Conservation (phyloP, 2,797 vertebrate genomes). For the Melanotaenia maccullochi region DNA sequence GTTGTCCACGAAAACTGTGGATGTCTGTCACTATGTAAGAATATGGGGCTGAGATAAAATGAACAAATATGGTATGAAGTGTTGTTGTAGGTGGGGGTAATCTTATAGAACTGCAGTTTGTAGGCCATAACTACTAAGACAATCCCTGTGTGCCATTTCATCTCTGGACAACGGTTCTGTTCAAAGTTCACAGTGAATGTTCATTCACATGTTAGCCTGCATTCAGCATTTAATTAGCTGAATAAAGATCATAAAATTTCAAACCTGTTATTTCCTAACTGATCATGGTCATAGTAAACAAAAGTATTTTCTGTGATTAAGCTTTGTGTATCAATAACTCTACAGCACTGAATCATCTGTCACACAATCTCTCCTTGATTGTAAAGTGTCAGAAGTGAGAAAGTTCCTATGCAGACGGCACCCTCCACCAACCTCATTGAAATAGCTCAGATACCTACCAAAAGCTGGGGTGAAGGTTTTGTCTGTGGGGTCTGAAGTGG, state of each 20-base stretch:
- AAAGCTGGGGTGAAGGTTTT: slow-evolving; percentile 44
- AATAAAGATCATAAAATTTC: slow-evolving; percentile 17
- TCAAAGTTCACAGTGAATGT: slow-evolving; percentile 2
- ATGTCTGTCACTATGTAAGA: slow-evolving; percentile 21
- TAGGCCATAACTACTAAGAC: slow-evolving; percentile 42
- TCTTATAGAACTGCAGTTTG: slow-evolving; percentile 13
- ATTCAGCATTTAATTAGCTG: slow-evolving; percentile 22
- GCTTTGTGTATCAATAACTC: slow-evolving; percentile 22
- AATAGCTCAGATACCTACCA: slow-evolving; percentile 46
- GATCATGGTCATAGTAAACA: slow-evolving; percentile 5
- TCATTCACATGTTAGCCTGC: slow-evolving; percentile 26
- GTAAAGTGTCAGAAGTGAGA: slow-evolving; percentile 52
- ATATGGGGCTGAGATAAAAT: slow-evolving; percentile 32
- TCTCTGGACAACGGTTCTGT: slow-evolving; percentile 9
- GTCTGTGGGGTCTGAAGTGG: slow-evolving; percentile 54
- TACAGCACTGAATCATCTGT: slow-evolving; percentile 38
- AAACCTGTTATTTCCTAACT: slow-evolving; percentile 23
- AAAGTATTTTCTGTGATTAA: slow-evolving; percentile 14
- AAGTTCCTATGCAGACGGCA: slow-evolving; percentile 69
- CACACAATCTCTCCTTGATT: slow-evolving; percentile 19
- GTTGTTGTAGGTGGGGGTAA: not conserved
- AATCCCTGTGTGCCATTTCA: slow-evolving; percentile 25
- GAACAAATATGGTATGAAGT: slow-evolving; percentile 2
- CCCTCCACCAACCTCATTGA: slow-evolving; percentile 74
- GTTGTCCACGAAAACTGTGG: slow-evolving; percentile 32